phyloP scores from a whole-genome alignment of 2,113 vertebrate species.

The Hippoglossus stenolepis region DNA sequence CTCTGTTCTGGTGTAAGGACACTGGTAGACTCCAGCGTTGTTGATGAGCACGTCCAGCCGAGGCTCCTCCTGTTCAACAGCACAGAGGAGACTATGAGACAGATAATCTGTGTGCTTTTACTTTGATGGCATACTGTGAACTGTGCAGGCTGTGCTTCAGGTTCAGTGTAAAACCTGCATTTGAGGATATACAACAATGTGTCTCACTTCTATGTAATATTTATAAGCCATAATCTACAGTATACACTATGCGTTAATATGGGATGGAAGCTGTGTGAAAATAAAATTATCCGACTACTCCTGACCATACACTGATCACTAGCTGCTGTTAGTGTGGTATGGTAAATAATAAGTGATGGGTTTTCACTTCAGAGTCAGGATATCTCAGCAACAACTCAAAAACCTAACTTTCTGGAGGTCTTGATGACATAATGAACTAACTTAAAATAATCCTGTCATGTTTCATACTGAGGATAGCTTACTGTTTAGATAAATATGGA shows the following conservation, averaged over 20 bases:
- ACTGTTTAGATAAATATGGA: too few species aligned
- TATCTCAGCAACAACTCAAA: too few species aligned
- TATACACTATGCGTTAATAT: not conserved
- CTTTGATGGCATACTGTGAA: not conserved
- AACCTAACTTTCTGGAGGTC: too few species aligned
- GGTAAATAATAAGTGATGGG: too few species aligned
- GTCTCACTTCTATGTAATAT: not conserved
- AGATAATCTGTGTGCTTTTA: not conserved
- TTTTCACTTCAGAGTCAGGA: too few species aligned
- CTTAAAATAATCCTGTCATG: too few species aligned
- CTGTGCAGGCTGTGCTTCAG: not conserved
- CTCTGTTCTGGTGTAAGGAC: conserved; percentile 89
- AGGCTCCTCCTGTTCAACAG: conserved; percentile 86
- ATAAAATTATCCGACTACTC: too few species aligned
- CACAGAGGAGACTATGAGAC: not conserved
- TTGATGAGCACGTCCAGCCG: conserved; percentile 91
- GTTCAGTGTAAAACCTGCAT: not conserved
- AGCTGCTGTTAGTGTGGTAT: too few species aligned
- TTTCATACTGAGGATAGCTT: too few species aligned
- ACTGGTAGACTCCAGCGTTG: conserved; percentile 92
- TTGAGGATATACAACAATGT: not conserved
- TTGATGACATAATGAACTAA: too few species aligned
- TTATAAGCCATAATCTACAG: not conserved
- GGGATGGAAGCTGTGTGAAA: too few species aligned
- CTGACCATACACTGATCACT: too few species aligned